Evolutionary conservation across 2,888 invertebrate species (phyloP), one percentile per base, ranked within the genome.

Genomic region (Philhelius pedissequus): DNA sequence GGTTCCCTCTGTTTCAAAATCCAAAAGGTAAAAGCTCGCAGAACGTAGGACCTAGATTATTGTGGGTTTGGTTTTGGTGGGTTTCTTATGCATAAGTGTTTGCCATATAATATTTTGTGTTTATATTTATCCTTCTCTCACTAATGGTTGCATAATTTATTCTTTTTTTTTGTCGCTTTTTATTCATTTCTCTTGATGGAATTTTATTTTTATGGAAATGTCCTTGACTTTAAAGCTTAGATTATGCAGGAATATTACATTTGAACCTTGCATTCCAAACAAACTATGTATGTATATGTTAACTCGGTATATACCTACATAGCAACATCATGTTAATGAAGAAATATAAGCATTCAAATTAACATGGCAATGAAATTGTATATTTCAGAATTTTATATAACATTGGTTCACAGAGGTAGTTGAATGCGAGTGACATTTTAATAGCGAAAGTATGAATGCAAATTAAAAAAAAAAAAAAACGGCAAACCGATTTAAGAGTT

Each of bases 201-300:
- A 43, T 62, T 62, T 62, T 43, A 60, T 60, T 60, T 60, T 60
- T 62, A 62, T 62, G 62, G 18, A 62, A 62, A 62, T 62, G 62
- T 62, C 62, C 62, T 62, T 62, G 62, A 62, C 40, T 62, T 43
- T 62, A 38, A 43, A 30, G 43, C 62, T 62, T 43, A 43, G 40
- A 18, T 27, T 27, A 62, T 43, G 62, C 43, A 43, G 43, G 3
- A 62, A 43, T 13, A 62, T 43, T 30, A 43, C 18, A 62, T 62
- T 43, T 43, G 62, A 43, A 43, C 18, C 43, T 27, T 20, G 6
- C n/a, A n/a, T n/a, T n/a, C 38, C 15, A 25, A 25, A 40, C 58
- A 38, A 58, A 38, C 58, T 25, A 22, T 32, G 11, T 20, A 35
- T 20, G 20, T 25, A 22, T 32, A 20, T 20, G 56, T 20, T 35